A percentile compares a stretch with the other conserved stretches of the same genome.
phyloP scores from a whole-genome alignment of 2,113 vertebrate genomes.

The Psittacula cyanocephala region DNA sequence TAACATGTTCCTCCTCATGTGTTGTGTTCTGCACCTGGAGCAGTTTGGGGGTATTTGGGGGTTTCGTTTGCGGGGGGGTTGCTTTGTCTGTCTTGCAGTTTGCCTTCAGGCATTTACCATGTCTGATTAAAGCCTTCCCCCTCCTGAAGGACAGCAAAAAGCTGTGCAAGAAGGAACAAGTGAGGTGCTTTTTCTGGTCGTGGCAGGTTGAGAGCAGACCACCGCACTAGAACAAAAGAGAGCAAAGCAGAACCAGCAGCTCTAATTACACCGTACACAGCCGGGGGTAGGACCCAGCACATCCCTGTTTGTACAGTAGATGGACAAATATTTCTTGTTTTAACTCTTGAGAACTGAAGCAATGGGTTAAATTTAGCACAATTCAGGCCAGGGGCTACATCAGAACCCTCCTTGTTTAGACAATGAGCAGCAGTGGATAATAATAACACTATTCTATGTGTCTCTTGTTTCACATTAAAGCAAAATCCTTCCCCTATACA shows the following conservation, averaged over 20 bases:
- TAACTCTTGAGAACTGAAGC: not conserved
- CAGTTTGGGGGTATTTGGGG: not conserved
- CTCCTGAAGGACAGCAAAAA: conserved; percentile 17
- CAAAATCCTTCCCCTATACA: not conserved
- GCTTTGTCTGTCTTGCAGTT: not conserved
- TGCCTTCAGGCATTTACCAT: not conserved
- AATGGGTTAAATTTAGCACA: not conserved
- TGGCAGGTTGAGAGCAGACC: conserved; percentile 27
- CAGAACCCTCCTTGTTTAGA: not conserved
- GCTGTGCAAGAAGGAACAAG: conserved; percentile 53
- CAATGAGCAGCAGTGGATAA: not conserved
- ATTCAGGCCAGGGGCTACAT: not conserved
- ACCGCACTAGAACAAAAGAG: conserved; percentile 43
- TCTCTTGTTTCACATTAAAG: not conserved
- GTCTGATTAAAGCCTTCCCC: not conserved
- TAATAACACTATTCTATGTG: rapidly evolving
- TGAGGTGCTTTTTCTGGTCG: not conserved
- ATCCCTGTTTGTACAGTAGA: not conserved
- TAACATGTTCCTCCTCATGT: not conserved
- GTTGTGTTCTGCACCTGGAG: conserved; percentile 35
- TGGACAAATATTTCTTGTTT: not conserved
- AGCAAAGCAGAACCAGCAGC: not conserved
- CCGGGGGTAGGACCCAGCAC: not conserved
- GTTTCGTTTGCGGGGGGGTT: not conserved
- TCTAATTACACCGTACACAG: not conserved